These are phyloP conservation scores for Ectemnius continuus DNA, from an alignment of 2,888 invertebrate genomes.

Conservation along the genomic window DNA sequence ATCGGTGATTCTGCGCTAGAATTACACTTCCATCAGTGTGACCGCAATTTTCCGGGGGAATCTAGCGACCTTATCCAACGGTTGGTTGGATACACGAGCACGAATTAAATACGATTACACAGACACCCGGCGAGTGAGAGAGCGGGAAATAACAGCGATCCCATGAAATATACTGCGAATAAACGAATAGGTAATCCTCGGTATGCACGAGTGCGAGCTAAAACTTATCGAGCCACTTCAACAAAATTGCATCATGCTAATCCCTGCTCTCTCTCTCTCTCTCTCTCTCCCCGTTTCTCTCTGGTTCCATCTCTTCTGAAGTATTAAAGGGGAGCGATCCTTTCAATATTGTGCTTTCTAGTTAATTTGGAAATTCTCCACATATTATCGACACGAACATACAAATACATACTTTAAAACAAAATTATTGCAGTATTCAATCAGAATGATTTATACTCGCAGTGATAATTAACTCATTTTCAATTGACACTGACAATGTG, in stretches of 20 bases:
- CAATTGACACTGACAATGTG: too few relatives aligned
- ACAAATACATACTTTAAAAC: too few relatives aligned
- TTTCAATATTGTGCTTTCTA: too few relatives aligned
- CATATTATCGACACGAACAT: too few relatives aligned
- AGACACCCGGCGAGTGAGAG: not conserved
- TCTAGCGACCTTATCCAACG: slow-evolving; percentile 46
- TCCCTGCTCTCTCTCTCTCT: not conserved
- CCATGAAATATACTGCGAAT: slow-evolving; percentile 4
- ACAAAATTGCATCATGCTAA: slow-evolving; percentile 21
- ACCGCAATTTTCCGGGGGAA: slow-evolving; percentile 34
- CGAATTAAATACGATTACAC: slow-evolving; percentile 39
- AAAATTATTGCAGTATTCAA: too few relatives aligned
- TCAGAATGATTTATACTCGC: too few relatives aligned
- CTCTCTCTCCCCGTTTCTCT: not conserved
- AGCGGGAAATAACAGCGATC: slow-evolving; percentile 31
- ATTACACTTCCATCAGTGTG: slow-evolving; percentile 11
- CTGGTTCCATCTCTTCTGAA: not conserved
- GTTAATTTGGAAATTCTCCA: too few relatives aligned
- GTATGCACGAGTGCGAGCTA: not conserved
- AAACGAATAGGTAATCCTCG: slow-evolving; percentile 35
- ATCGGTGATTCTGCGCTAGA: too few relatives aligned
- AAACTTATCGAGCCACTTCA: slow-evolving; percentile 32
- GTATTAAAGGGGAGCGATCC: too few relatives aligned
- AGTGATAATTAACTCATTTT: too few relatives aligned
- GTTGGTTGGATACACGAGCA: slow-evolving; percentile 8